Evolutionary conservation across 2,888 invertebrate genomes (phyloP), one percentile per base, ranked within the genome.

Genomic region (Athalia circularis): DNA sequence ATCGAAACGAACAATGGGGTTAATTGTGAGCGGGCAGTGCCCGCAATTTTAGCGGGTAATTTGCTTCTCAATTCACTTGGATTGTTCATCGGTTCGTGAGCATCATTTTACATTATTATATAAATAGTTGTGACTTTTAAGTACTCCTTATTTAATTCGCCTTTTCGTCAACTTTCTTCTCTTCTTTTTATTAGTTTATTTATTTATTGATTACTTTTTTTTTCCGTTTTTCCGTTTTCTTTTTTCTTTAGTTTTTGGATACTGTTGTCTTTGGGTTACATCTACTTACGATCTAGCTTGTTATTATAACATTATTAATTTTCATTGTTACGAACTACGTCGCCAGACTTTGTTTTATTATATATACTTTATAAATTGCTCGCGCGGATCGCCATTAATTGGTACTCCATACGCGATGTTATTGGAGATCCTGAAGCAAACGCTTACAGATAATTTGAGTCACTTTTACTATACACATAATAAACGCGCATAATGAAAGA

Each of bases 221-320:
- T 83, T 81, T 80, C 80, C 82, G 78, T 78, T 80, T 82, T 77
- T 80, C 80, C 79, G 72, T 82, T 68, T 15, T 81, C 80, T 65
- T 81, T 68, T 52, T 70, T 76, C 29, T 45, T 76, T 65, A 59
- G 57, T 59, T 80, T 80, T 78, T 79, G 43, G 79, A 74, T 81
- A 80, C 29, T 74, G 70, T 79, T 77, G 74, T 78, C 67, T 72
- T 67, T 65, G 77, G 77, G 65, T 80, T 78, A 77, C 77, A 77
- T 79, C 77, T 79, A 80, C 79, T 81, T 80, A 78, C 78, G 79
- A 78, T 75, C 68, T 80, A 79, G 57, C 77, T 80, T 74, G 54
- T 79, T 76, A 62, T 77, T 80, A 77, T 52, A 68, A 61, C 65
- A 61, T 79, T 75, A 77, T 54, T 50, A 48, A 62, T 76, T 67